Evolutionary conservation across 1,140 invertebrate genomes (phyloP), one percentile per base, ranked within the genome.

Genomic region (Potamilus streckersoni): DNA sequence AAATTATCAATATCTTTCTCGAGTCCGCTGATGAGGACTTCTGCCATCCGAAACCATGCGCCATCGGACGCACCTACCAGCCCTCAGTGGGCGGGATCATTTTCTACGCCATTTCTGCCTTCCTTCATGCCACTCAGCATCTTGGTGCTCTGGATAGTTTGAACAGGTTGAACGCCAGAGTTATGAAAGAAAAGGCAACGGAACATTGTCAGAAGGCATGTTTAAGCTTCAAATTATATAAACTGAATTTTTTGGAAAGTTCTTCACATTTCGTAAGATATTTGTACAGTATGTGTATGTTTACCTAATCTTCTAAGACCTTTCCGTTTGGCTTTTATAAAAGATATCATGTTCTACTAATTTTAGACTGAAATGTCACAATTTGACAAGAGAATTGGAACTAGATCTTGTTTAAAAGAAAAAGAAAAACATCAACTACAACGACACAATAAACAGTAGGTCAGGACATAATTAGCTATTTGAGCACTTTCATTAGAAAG

Each of bases 21-120:
- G 38, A 76, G 63, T 83, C 79, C 56, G 74, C 78, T 38, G 66
- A 73, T 58, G 76, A 79, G 59, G 63, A 69, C 59, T 64, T 69
- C 59, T 89, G 87, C 72, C 81, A 82, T 69, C 87, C 87, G 11
- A 84, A 86, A 69, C 87, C 87, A 15, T 88, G 87, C 82, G 81
- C 83, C 60, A 85, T 87, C 57, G 84, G 84, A 23, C 69, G 63
- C 3, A 83, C 83, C 8, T 88, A 88, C 79, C 86, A 88, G 74
- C 84, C 87, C 2, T 73, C 79, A 12, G 74, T 88, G 14, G 76
- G 66, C 8, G 72, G 78, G 56, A 80, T 78, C 60, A 77, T 64
- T 14, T 89, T 89, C 80, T 88, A 83, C 69, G 86, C 84, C 60
- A 76, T 85, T 19, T 77, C 80, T 55, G 86, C 80, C 55, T 89